Evolutionary conservation across 2,797 vertebrate genomes (phyloP).

Genomic region (Gallinago solitaria): DNA sequence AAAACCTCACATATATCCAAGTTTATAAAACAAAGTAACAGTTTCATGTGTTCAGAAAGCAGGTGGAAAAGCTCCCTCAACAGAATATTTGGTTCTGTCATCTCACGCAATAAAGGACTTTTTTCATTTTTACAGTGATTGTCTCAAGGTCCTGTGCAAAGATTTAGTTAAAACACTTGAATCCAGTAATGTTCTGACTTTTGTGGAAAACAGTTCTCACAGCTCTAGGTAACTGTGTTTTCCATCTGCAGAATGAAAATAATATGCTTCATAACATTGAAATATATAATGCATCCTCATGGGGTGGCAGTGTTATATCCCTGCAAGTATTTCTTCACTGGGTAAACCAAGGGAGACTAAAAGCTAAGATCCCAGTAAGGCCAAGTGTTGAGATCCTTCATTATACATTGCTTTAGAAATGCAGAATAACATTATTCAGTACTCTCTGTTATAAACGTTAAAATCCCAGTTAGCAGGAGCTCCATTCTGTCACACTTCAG

Average conservation of each 20-base stretch:
- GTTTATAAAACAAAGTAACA: background rate
- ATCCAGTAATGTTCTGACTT: background rate
- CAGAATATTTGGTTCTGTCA: background rate
- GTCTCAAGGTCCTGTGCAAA: background rate
- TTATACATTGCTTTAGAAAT: background rate
- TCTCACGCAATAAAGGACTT: background rate
- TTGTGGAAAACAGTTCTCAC: background rate
- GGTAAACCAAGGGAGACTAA: background rate
- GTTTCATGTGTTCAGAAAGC: background rate
- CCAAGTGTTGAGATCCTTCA: background rate
- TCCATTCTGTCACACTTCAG: background rate
- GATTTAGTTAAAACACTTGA: background rate
- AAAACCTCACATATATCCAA: fast-evolving
- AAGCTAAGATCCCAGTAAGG: background rate
- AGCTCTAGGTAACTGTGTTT: background rate
- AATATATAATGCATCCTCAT: background rate
- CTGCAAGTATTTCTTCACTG: background rate
- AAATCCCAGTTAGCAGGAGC: background rate
- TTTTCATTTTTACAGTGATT: background rate
- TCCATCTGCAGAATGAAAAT: background rate
- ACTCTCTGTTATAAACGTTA: background rate
- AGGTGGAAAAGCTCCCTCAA: background rate
- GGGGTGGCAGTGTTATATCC: background rate
- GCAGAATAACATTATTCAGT: background rate
- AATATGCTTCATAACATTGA: background rate